A percentile compares a stretch with the other conserved stretches of the same genome.
Evolutionary conservation across 2,113 vertebrate species (phyloP).

Genomic region (Xerus inauris): DNA sequence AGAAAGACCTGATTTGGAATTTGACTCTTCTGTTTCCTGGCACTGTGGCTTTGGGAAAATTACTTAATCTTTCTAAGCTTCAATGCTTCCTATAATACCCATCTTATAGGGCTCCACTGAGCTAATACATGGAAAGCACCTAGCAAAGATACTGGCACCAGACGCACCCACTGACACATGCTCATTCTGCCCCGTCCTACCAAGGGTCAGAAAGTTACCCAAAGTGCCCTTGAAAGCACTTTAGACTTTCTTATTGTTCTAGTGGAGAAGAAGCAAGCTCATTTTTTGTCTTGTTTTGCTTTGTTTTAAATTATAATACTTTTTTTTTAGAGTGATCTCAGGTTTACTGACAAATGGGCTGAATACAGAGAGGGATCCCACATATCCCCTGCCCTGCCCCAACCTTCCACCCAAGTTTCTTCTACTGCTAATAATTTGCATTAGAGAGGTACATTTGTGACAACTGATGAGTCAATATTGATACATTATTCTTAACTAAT

Average conservation of each 20-base stretch:
- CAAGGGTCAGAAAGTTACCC: neutral
- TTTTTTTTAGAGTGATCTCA: neutral
- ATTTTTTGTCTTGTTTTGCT: slow-evolving; percentile 10
- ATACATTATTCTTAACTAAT: neutral
- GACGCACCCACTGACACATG: neutral
- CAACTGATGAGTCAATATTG: neutral
- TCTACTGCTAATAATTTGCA: neutral
- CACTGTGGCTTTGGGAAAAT: neutral
- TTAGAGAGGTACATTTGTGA: neutral
- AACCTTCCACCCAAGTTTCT: neutral
- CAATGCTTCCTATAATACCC: neutral
- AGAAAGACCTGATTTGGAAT: neutral
- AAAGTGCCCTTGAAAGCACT: neutral
- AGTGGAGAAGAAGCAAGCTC: neutral
- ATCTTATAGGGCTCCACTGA: neutral
- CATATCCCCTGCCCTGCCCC: neutral
- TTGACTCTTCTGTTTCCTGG: neutral
- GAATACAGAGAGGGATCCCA: neutral
- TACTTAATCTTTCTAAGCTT: slow-evolving; percentile 19
- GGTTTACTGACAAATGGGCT: neutral
- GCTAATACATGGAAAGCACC: neutral
- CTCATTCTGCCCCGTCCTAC: neutral
- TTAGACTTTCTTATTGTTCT: neutral
- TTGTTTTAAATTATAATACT: slow-evolving; percentile 24
- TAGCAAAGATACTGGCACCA: neutral